Conservation (phyloP, 2,888 invertebrate genomes). For the Sinopyrophorus schimmeli region DNA sequence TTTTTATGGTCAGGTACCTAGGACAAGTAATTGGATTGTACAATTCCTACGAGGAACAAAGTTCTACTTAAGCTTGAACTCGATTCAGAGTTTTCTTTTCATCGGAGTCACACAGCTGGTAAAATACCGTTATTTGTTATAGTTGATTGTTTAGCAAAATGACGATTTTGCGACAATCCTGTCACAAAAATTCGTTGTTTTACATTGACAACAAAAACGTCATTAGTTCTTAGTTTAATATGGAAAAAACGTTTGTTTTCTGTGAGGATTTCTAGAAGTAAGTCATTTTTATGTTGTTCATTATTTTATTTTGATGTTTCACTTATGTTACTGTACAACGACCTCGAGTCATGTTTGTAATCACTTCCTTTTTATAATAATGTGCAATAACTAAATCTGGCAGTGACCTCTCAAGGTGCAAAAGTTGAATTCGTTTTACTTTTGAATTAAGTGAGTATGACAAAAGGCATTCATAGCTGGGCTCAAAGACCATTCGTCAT, state of each 20-base stretch:
- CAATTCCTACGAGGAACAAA: no score
- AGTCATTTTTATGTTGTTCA: constrained; percentile 9
- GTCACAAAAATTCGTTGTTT: constrained; percentile 36
- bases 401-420: not conserved
- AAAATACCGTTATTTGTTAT: constrained; percentile 19
- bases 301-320: constrained; percentile 3
- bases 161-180: constrained; percentile 13
- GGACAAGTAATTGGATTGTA: not conserved
- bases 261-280: constrained; percentile 5
- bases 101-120: constrained; percentile 9
- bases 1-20: constrained; percentile 21
- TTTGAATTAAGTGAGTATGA: no score
- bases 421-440: no score
- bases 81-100: constrained; percentile 11
- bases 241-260: not conserved
- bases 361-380: constrained; percentile 10
- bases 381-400: constrained; percentile 1
- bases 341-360: constrained; percentile 10
- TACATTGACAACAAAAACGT: constrained; percentile 34
- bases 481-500: no score
- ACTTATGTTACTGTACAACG: constrained; percentile 14
- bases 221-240: constrained; percentile 31
- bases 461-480: no score
- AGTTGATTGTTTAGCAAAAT: constrained; percentile 12
- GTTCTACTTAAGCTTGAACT: constrained; percentile 17